Base-by-base conservation (phyloP, 2,797 vertebrate genomes). In the Sebastiscus tertius region DNA sequence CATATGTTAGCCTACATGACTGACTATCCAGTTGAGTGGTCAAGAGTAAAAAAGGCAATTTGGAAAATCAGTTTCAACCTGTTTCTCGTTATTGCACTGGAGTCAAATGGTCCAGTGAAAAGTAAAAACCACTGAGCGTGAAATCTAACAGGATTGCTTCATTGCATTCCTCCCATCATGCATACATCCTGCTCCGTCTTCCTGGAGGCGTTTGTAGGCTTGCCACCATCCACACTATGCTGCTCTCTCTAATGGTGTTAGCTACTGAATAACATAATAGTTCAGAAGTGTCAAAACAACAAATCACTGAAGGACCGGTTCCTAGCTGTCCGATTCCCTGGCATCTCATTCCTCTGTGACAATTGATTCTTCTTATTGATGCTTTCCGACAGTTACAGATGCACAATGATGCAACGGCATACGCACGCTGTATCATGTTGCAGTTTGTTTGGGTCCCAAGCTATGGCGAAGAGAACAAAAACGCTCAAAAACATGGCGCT, bases 31-130 rank as follows among this genome's bases (percentile, higher is more conserved):
- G 72, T 4, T 82, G 72, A 68, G 61, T 39, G 58, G 74, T 76
- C 86, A 80, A 74, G 61, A 67, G 79, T 49, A 31, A 16, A 61
- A 79, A 68, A 56, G 46, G 42, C 29, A 73, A 80, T 74, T 74
- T 74, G 36, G 69, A 77, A 69, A 84, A 84, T 80, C 69, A n/a
- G 54, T 75, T 78, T 68, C 70, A 77, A 26, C 64, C 65, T 22
- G 52, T 80, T 86, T 72, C 76, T 86, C 22, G 24, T 82, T 78
- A 72, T 27, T 39, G 59, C 54, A 22, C 72, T 54, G 2, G 42
- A 77, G 63, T 75, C 20, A 31, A 71, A 66, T 34, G 54, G 11
- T 80, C 42, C 72, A 16, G 24, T 26, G 72, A 11, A 64, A 83
- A 69, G 79, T 77, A 52, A 72, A 70, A 81, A 24, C 67, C 59